Conservation (phyloP, 2,888 invertebrate genomes). For the Lysandra coridon region DNA sequence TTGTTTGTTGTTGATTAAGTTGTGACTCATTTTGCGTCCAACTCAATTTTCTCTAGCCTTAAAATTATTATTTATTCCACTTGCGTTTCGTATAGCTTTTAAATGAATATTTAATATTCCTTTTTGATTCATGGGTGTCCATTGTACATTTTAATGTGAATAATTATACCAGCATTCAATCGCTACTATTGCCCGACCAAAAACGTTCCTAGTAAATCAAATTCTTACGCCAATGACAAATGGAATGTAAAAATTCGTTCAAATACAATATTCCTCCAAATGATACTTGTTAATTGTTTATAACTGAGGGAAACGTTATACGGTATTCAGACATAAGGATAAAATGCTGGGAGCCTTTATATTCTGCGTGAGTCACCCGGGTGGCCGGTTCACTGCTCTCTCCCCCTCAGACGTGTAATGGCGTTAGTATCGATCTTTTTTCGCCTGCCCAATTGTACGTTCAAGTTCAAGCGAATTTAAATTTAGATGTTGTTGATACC, state of each 20-base stretch:
- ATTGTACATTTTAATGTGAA: slow-evolving; percentile 2
- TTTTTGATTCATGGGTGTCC: neutral
- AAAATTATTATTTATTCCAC: slow-evolving; percentile 12
- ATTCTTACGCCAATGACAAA: neutral
- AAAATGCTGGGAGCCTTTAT: slow-evolving; percentile 30
- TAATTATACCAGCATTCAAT: neutral
- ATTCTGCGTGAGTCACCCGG: slow-evolving; percentile 43
- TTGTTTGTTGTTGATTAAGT: slow-evolving; percentile 11
- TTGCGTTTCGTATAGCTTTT: neutral
- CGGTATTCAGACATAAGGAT: slow-evolving; percentile 5
- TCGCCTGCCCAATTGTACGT: slow-evolving; percentile 37
- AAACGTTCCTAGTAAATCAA: neutral
- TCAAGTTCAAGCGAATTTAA: slow-evolving; percentile 29
- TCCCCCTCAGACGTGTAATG: slow-evolving; percentile 49
- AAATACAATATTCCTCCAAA: neutral
- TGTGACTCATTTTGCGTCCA: slow-evolving; percentile 19
- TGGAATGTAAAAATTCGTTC: neutral
- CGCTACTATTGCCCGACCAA: neutral
- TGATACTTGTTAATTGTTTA: neutral
- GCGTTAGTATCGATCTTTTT: slow-evolving; percentile 52
- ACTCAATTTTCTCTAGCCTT: slow-evolving; percentile 5
- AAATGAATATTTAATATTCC: neutral
- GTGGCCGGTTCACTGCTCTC: slow-evolving; percentile 54
- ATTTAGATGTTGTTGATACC: neutral
- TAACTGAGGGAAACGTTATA: slow-evolving; percentile 1